phyloP scores from a whole-genome alignment of 2,888 invertebrate genomes.

The Scelioninae gen. 1 region DNA sequence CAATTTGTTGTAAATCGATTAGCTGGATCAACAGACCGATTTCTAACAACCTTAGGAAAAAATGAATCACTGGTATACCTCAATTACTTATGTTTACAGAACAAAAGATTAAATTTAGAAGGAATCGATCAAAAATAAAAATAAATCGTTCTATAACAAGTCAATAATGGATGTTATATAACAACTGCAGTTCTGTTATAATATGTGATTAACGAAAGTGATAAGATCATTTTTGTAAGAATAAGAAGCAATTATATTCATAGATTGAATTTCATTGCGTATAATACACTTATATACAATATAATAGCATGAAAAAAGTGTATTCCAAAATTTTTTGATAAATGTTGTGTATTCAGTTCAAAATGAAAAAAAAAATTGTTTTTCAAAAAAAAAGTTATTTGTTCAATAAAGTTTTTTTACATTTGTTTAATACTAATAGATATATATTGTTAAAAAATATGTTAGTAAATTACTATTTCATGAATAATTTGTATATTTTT shows the following conservation, averaged over 20 bases:
- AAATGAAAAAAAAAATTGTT: too few species aligned
- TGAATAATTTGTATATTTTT: too few species aligned
- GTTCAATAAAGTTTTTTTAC: too few species aligned
- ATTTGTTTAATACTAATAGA: too few species aligned
- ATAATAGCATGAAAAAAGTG: too few species aligned
- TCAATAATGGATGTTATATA: conserved; percentile 1
- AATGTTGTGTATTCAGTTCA: too few species aligned
- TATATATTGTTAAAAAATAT: too few species aligned
- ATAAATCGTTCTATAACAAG: conserved; percentile 8
- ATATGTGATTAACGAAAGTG: conserved; percentile 8
- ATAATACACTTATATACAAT: too few species aligned
- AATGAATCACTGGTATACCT: neutral
- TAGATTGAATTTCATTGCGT: neutral
- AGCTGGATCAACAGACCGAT: conserved; percentile 34
- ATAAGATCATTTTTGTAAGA: conserved; percentile 13
- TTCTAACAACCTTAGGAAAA: conserved; percentile 35
- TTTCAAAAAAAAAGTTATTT: too few species aligned
- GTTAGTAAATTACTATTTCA: too few species aligned
- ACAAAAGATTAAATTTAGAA: conserved; percentile 13
- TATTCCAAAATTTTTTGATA: too few species aligned
- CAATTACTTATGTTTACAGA: conserved; percentile 1
- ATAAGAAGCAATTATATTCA: neutral
- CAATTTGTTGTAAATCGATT: conserved; percentile 42
- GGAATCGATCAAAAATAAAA: neutral
- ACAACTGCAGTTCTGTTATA: neutral